These are phyloP conservation scores for Saccostrea echinata DNA, from an alignment of 1,140 invertebrate species.

Conservation along the genomic window DNA sequence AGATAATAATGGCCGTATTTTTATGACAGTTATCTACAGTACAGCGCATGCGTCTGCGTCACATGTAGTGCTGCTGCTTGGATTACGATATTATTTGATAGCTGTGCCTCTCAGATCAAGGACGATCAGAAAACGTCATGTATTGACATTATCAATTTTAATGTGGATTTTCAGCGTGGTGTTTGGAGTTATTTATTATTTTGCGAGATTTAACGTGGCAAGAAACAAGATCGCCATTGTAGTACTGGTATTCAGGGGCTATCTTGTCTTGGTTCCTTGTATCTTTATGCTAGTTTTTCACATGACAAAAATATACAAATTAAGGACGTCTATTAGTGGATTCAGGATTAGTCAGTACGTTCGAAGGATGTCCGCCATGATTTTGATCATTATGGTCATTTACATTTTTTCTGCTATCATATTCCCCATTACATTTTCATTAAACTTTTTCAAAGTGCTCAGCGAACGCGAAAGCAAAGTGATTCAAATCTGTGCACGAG, in stretches of 20 bases:
- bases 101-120: background rate
- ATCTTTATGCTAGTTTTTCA: background rate
- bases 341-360: background rate
- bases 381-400: background rate
- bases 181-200: background rate
- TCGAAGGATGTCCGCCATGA: background rate
- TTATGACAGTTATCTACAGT: background rate
- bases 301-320: background rate
- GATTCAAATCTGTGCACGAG: background rate
- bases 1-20: background rate
- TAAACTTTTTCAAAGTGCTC: background rate
- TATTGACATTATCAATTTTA: background rate
- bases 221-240: background rate
- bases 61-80: background rate
- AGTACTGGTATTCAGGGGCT: background rate
- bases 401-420: background rate
- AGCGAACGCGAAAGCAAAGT: background rate
- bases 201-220: background rate
- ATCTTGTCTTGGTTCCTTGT: background rate
- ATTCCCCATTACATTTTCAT: background rate
- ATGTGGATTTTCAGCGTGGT: background rate
- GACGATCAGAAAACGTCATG: background rate
- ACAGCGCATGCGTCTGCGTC: slow-evolving; percentile 20
- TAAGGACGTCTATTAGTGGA: background rate
- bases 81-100: background rate